phyloP scores from a whole-genome alignment of 2,797 vertebrate genomes.

The Crax fasciolata region DNA sequence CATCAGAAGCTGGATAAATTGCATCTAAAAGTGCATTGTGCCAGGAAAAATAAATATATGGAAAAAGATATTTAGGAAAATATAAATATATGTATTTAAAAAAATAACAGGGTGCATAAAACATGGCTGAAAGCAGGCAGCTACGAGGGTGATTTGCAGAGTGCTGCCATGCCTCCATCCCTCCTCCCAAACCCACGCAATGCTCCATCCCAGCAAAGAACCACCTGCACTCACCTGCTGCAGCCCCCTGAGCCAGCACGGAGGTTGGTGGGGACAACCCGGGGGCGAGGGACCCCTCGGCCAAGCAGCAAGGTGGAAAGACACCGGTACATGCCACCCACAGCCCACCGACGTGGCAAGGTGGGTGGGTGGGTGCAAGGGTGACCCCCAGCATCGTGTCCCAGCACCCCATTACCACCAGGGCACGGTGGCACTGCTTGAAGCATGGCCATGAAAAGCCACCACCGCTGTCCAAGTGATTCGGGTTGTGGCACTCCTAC shows the following conservation, averaged over 20 bases:
- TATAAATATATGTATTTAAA: not conserved
- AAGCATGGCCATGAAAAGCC: not conserved
- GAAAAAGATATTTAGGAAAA: not conserved
- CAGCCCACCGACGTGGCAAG: rapidly evolving
- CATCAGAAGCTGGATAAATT: not conserved
- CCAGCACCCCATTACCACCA: rapidly evolving
- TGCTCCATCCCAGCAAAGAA: rapidly evolving
- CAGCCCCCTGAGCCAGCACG: rapidly evolving
- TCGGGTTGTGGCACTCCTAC: not conserved
- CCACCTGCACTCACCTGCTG: not conserved
- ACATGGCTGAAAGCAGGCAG: not conserved
- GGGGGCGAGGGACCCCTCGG: rapidly evolving
- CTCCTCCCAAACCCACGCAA: not conserved
- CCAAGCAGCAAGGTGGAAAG: not conserved
- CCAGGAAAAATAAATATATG: not conserved
- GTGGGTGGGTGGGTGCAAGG: not conserved
- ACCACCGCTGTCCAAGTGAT: rapidly evolving
- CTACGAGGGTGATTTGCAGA: no score
- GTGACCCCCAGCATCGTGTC: not conserved
- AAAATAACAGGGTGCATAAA: not conserved
- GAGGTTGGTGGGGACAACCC: rapidly evolving
- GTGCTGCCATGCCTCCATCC: rapidly evolving
- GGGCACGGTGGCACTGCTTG: not conserved
- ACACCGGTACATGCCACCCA: not conserved
- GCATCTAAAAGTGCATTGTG: rapidly evolving